phyloP scores from a whole-genome alignment of 2,113 vertebrate genomes.

The Sturnira hondurensis region DNA sequence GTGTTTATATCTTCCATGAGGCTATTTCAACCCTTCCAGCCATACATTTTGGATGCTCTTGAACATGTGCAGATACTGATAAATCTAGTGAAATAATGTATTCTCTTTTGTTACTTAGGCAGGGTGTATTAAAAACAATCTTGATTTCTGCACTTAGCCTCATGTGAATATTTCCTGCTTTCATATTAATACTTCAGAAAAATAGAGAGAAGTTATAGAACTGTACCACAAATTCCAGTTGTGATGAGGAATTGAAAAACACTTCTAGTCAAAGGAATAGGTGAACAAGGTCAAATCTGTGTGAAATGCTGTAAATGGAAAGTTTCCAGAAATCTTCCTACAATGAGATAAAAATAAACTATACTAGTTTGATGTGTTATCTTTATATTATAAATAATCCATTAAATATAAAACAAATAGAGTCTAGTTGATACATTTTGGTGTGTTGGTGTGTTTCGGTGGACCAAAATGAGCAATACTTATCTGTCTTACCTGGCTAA shows the following conservation, averaged over 20 bases:
- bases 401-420: neutral
- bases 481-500: conserved; percentile 17
- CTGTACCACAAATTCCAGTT: neutral
- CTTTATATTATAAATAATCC: neutral
- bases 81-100: neutral
- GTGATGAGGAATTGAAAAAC: neutral
- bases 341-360: conserved; percentile 25
- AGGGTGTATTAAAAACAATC: neutral
- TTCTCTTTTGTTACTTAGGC: neutral
- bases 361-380: neutral
- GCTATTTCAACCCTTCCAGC: neutral
- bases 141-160: conserved; percentile 11
- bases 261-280: neutral
- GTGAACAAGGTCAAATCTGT: neutral
- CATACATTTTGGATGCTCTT: conserved; percentile 11
- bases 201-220: neutral
- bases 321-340: neutral
- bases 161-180: neutral
- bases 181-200: neutral
- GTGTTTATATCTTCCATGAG: neutral
- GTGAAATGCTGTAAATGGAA: neutral
- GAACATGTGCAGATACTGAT: neutral
- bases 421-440: neutral
- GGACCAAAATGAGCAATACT: neutral
- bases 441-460: neutral